Percentiles rank a stretch among this genome's conserved stretches.
phyloP scores from a whole-genome alignment of 2,797 vertebrate genomes.

The Euphonia xanthogaster region DNA sequence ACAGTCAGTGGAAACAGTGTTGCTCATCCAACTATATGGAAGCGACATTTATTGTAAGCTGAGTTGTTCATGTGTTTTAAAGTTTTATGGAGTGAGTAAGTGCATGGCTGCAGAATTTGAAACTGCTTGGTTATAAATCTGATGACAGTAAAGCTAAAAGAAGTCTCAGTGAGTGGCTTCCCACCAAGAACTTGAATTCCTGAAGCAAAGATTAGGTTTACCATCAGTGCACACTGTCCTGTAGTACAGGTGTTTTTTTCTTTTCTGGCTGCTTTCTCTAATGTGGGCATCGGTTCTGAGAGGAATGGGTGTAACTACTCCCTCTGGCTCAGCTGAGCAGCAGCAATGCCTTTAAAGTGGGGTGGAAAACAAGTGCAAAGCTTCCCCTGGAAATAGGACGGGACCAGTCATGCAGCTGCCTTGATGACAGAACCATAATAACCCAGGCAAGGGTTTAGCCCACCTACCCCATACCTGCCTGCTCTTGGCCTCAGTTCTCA shows the following conservation, averaged over 20 bases:
- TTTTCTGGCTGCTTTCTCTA: not conserved
- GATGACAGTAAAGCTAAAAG: conserved; percentile 37
- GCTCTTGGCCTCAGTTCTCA: not conserved
- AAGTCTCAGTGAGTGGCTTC: conserved; percentile 13
- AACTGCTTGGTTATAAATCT: conserved; percentile 51
- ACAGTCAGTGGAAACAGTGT: not conserved
- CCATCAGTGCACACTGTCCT: not conserved
- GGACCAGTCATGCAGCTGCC: not conserved
- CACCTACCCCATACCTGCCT: not conserved
- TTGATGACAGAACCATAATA: not conserved
- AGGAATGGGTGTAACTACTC: not conserved
- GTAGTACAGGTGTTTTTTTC: not conserved
- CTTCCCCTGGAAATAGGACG: not conserved
- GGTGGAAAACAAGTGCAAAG: not conserved
- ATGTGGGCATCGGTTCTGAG: fast-evolving
- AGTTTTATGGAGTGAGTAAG: conserved; percentile 12
- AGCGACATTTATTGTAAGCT: not conserved
- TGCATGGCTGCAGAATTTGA: conserved; percentile 35
- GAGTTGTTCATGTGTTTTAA: conserved; percentile 50
- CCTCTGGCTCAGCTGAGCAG: not conserved
- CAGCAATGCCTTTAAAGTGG: not conserved
- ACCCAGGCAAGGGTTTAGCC: not conserved
- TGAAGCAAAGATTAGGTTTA: not conserved
- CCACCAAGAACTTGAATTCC: not conserved
- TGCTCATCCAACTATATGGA: not conserved